These are phyloP conservation scores for Apus apus DNA, from an alignment of 2,113 vertebrate genomes.

Conservation along the genomic window DNA sequence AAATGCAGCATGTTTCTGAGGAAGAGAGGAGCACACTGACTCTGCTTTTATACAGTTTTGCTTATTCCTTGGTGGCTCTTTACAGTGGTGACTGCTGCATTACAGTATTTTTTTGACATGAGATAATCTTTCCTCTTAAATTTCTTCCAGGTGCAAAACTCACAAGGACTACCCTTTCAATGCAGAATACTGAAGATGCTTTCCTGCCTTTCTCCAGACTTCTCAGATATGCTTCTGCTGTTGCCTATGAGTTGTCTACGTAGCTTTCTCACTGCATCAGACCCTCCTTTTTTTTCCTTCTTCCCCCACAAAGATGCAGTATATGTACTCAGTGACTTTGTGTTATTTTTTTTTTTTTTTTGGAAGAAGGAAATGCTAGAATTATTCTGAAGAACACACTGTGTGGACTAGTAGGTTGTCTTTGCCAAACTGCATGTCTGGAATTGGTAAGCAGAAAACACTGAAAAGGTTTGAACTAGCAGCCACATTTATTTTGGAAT, in stretches of 20 bases:
- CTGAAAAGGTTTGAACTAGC: neutral
- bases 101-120: neutral
- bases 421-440: neutral
- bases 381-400: neutral
- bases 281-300: rapidly evolving
- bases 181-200: constrained; percentile 63
- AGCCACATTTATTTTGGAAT: constrained; percentile 4
- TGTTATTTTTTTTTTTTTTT: neutral
- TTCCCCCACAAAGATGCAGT: neutral
- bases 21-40: neutral
- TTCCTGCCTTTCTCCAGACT: neutral
- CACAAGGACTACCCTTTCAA: constrained; percentile 71
- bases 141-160: constrained; percentile 42
- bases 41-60: neutral
- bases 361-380: constrained; percentile 19
- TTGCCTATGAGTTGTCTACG: neutral
- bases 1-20: neutral
- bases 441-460: neutral
- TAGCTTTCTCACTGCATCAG: constrained; percentile 7
- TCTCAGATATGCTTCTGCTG: neutral
- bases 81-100: neutral
- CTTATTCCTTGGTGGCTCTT: neutral
- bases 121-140: neutral
- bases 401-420: neutral
- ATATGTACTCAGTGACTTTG: neutral